phyloP scores from a whole-genome alignment of 2,797 vertebrate genomes.

The Momotus momota region DNA sequence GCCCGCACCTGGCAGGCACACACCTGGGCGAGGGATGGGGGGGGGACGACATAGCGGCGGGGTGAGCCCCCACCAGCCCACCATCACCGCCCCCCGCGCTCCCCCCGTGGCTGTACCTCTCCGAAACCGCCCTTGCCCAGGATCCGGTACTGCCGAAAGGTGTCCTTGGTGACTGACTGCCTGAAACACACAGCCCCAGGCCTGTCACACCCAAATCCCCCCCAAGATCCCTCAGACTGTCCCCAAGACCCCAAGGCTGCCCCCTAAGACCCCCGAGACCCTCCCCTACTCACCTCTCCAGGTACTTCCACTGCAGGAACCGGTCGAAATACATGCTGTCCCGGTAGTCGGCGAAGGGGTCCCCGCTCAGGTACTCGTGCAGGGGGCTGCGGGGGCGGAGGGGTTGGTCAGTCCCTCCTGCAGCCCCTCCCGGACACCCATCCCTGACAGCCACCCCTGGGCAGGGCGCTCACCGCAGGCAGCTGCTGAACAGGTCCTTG shows the following conservation, averaged over 20 bases:
- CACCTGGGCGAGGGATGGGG: constrained; percentile 74
- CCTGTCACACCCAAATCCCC: background rate
- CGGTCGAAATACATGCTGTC: constrained; percentile 79
- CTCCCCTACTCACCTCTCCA: constrained; percentile 76
- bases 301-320: constrained; percentile 94
- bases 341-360: constrained; percentile 83
- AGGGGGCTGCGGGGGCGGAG: background rate
- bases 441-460: background rate
- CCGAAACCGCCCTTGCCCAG: constrained; percentile 83
- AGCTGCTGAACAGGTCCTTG: constrained; percentile 81
- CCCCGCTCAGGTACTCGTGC: constrained; percentile 80
- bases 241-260: too few relatives aligned
- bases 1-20: constrained; percentile 87
- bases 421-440: accelerated
- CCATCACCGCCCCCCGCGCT: background rate
- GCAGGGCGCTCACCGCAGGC: constrained; percentile 76
- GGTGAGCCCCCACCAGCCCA: background rate
- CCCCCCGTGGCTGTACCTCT: background rate
- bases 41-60: accelerated
- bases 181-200: constrained; percentile 61
- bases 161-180: constrained; percentile 81
- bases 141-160: constrained; percentile 86
- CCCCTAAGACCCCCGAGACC: background rate
- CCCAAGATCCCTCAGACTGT: too few relatives aligned
- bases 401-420: accelerated